Evolutionary conservation across 2,797 vertebrate genomes (phyloP).

Genomic region (Paedocypris micromegethes): DNA sequence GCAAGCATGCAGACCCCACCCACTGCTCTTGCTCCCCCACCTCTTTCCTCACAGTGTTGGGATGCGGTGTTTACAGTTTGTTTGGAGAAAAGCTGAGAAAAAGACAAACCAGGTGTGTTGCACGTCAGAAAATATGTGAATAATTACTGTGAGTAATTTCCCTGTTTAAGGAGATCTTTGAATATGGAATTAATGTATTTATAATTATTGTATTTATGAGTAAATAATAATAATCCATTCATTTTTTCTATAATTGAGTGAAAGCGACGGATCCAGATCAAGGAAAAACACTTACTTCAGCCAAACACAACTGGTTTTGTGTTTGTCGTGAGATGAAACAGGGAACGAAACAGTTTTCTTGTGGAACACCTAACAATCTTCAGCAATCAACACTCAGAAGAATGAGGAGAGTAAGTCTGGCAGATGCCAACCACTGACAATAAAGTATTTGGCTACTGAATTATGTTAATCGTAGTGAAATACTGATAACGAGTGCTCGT

Average conservation of each 20-base stretch:
- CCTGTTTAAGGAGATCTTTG: too few relatives aligned
- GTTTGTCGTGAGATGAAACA: too few relatives aligned
- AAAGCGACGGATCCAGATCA: too few relatives aligned
- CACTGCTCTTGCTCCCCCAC: conserved; percentile 38
- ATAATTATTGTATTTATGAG: too few relatives aligned
- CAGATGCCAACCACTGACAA: conserved; percentile 28
- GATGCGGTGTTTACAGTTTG: conserved; percentile 51
- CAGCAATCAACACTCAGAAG: conserved; percentile 3
- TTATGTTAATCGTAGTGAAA: conserved; percentile 1
- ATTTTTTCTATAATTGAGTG: too few relatives aligned
- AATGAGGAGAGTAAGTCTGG: conserved; percentile 13
- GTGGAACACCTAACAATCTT: conserved; percentile 16
- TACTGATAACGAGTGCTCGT: too few relatives aligned
- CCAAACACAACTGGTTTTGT: too few relatives aligned
- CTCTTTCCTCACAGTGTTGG: conserved; percentile 5
- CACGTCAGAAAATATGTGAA: too few relatives aligned
- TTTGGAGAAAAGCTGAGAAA: conserved; percentile 16
- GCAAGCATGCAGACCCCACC: conserved; percentile 56
- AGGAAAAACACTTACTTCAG: conserved; percentile 41
- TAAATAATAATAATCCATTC: too few relatives aligned
- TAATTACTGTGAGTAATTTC: too few relatives aligned
- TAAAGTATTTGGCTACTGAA: not conserved
- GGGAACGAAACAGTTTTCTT: too few relatives aligned
- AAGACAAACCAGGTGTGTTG: not conserved
- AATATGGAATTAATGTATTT: too few relatives aligned